Evolutionary conservation across 64 coral and sea anemone species (phyloP), one percentile per base, ranked within the genome.

Genomic region (Hydrozoanthus tunicans): DNA sequence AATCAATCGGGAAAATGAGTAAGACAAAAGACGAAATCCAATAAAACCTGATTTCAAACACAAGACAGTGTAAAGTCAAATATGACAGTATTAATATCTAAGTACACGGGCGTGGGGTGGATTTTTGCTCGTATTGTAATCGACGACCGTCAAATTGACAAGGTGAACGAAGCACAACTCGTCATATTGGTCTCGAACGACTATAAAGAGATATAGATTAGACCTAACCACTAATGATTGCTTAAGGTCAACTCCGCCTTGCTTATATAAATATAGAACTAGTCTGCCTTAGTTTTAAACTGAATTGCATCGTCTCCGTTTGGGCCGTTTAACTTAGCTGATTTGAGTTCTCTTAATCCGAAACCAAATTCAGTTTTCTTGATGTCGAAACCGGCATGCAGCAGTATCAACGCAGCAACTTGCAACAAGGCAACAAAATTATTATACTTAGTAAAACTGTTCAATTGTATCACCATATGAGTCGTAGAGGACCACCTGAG

Each of bases 91-190:
- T 67, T 10, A 67, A 67, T 67, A 67, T 67, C 64, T 67, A 67
- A 67, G 64, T 67, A 67, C 64, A 67, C 64, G 64, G 64, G 64
- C 64, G 64, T 67, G 64, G 64, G 3, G 64, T 67, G 64, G 64
- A 67, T 67, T 67, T 67, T 67, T 67, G 64, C 64, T 67, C 64
- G 64, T 67, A 67, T 67, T 67, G 64, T 67, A 67, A 66, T 66
- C 64, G 64, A 66, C 64, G 64, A 66, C 64, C 64, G 64, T 66
- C 64, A 66, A 67, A 67, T 67, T 67, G 64, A 67, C 64, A 67
- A 67, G 64, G 64, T 67, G 64, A 67, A 67, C 64, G 64, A 67
- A 67, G 64, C 64, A 67, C 64, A 67, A 67, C 64, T 67, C 64
- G 64, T 67, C 64, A 10, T 67, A 67, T 67, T 67, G 64, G 64